Conservation (phyloP, 2,888 invertebrate species). For the Diogma glabrata region DNA sequence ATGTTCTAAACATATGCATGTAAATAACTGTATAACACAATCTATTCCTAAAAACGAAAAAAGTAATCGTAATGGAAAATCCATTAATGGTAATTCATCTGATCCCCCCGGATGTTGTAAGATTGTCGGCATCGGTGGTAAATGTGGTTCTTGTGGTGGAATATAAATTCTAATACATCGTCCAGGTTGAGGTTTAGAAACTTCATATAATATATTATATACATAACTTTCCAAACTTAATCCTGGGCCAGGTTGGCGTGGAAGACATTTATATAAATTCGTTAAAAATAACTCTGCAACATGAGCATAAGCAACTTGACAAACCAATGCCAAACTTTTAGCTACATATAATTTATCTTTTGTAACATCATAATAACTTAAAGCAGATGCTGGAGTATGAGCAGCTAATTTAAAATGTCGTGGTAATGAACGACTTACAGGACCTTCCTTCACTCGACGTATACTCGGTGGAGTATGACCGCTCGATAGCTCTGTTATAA, state of each 20-base stretch:
- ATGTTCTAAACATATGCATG: slow-evolving; percentile 91
- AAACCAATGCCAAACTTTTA: slow-evolving; percentile 87
- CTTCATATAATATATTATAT: slow-evolving; percentile 89
- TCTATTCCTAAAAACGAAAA: slow-evolving; percentile 86
- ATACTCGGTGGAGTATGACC: slow-evolving; percentile 56
- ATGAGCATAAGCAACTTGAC: slow-evolving; percentile 81
- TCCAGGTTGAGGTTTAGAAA: slow-evolving; percentile 79
- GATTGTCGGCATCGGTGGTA: slow-evolving; percentile 51
- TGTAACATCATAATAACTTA: slow-evolving; percentile 82
- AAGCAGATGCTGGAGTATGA: slow-evolving; percentile 61
- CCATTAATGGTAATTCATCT: slow-evolving; percentile 85
- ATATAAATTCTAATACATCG: slow-evolving; percentile 70
- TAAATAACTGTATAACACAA: slow-evolving; percentile 83
- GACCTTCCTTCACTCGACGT: slow-evolving; percentile 50
- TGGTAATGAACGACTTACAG: slow-evolving; percentile 74
- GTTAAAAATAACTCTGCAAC: slow-evolving; percentile 77
- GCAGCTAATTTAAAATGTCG: slow-evolving; percentile 78
- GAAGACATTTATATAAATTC: slow-evolving; percentile 78
- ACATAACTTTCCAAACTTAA: slow-evolving; percentile 87
- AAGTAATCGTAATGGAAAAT: slow-evolving; percentile 80
- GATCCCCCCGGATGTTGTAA: slow-evolving; percentile 65
- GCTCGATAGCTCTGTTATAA: slow-evolving; percentile 78
- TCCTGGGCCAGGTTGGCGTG: slow-evolving; percentile 61
- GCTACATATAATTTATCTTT: slow-evolving; percentile 92
- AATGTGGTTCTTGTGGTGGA: slow-evolving; percentile 56